Percentiles rank a stretch among this genome's conserved stretches.
phyloP scores from a whole-genome alignment of 2,888 invertebrate genomes.

The Cerastis leucographa region DNA sequence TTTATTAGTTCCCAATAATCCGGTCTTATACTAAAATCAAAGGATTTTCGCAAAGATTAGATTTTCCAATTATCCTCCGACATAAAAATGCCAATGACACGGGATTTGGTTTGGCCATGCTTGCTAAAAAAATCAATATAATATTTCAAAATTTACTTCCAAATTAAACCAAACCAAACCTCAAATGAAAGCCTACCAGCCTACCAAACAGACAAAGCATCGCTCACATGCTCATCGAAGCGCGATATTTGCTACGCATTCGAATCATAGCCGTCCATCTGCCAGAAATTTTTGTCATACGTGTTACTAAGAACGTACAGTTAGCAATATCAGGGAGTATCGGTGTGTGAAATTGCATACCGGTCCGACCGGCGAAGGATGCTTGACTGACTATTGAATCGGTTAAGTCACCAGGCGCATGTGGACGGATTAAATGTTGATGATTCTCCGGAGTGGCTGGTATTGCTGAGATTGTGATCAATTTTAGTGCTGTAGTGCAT shows the following conservation, averaged over 20 bases:
- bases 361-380: slow-evolving; percentile 68
- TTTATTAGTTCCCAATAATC: not conserved
- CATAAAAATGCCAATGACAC: not conserved
- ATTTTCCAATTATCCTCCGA: not conserved
- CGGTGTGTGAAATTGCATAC: slow-evolving; percentile 84
- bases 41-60: not conserved
- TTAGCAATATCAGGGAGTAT: slow-evolving; percentile 81
- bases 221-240: slow-evolving; percentile 52
- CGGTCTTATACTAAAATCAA: not conserved
- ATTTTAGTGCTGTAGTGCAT: not conserved
- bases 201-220: slow-evolving; percentile 30
- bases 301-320: slow-evolving; percentile 69
- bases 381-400: slow-evolving; percentile 70
- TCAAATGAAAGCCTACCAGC: not conserved
- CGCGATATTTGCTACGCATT: slow-evolving; percentile 61
- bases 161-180: not conserved
- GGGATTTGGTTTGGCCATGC: not conserved
- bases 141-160: not conserved
- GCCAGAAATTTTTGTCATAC: slow-evolving; percentile 71
- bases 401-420: slow-evolving; percentile 61
- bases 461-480: slow-evolving; percentile 27
- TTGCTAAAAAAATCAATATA: not conserved
- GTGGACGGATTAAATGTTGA: slow-evolving; percentile 59
- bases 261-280: slow-evolving; percentile 65
- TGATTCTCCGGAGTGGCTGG: slow-evolving; percentile 26